Percentiles rank a stretch among this genome's conserved stretches.
These are phyloP conservation scores for Menura novaehollandiae DNA, from an alignment of 2,113 vertebrate species.

Conservation along the genomic window DNA sequence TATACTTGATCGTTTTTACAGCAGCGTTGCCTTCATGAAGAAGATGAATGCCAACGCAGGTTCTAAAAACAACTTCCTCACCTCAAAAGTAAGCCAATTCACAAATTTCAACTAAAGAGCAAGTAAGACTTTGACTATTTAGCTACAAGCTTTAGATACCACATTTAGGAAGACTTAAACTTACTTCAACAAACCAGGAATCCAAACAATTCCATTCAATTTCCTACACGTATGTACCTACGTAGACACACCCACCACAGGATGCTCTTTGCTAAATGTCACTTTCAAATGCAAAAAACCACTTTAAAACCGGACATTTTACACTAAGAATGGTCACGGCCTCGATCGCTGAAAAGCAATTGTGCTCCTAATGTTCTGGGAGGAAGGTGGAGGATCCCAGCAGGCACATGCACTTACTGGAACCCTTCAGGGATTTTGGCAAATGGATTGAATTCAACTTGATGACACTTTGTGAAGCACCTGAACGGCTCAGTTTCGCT, in stretches of 20 bases:
- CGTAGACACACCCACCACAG: fast-evolving
- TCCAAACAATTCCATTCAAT: not conserved
- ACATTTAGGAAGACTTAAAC: not conserved
- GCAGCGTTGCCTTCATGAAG: not conserved
- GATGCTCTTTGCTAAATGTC: fast-evolving
- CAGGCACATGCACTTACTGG: fast-evolving
- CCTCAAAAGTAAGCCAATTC: not conserved
- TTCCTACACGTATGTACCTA: fast-evolving
- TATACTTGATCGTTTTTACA: not conserved
- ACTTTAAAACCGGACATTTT: fast-evolving
- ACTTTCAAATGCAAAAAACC: not conserved
- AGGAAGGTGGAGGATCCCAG: no score
- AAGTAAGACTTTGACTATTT: not conserved
- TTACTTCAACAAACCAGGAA: not conserved
- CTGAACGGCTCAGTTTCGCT: not conserved
- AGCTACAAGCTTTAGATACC: not conserved
- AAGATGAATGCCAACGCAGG: not conserved
- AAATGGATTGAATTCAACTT: not conserved
- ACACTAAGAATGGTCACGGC: not conserved
- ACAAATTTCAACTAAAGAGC: not conserved
- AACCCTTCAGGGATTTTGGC: not conserved
- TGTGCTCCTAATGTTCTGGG: fast-evolving
- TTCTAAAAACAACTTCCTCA: not conserved
- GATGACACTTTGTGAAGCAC: not conserved
- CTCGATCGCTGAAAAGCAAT: not conserved